Base-by-base conservation (phyloP, 2,888 invertebrate genomes). In the Entomobrya multifasciata region DNA sequence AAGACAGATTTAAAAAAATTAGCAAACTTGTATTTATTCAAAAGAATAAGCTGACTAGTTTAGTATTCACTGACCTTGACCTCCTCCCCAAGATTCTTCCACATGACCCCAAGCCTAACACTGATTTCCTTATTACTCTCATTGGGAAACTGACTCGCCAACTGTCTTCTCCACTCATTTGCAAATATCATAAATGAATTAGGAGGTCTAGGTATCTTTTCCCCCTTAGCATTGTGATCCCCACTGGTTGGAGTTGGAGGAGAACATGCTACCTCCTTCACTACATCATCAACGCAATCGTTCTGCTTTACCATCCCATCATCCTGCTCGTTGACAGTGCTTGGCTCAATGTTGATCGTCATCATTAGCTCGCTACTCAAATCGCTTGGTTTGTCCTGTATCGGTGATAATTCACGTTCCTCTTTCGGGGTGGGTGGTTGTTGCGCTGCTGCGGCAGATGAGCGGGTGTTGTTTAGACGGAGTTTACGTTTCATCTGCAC, bases 111-210 rank as follows among this genome's bases (percentile, higher is more conserved):
- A 80, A 95, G 92, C 91, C 94, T 93, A 90, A 94, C 94, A 90
- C 94, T 94, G 88, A 95, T 94, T 91, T 94, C 94, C 92, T 94
- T 94, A 92, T 95, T 95, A 55, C 94, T 94, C 89, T 94, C 94
- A 15, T 93, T 92, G 0, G 94, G 94, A 92, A 93, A 93, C 90
- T 94, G 92, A 49, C 93, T 92, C 0, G 94, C 94, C 89, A 95
- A 92, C 90, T 93, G 93, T 91, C 94, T 94, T 41, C 95, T 92
- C 93, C 94, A 94, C 88, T 94, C 94, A 91, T 95, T 94, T 25
- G 94, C 94, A 91, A 94, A 95, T 11, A 95, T 92, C 94, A 95
- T 95, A 90, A 95, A 95, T 0, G 95, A 94, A 91, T 95, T 95
- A 1, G 94, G 94, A 1, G 95, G 95, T 55, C 95, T 92, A 0